A percentile compares a stretch with the other conserved stretches of the same genome.
phyloP scores from a whole-genome alignment of 2,797 vertebrate genomes.

The Chiloscyllium punctatum region DNA sequence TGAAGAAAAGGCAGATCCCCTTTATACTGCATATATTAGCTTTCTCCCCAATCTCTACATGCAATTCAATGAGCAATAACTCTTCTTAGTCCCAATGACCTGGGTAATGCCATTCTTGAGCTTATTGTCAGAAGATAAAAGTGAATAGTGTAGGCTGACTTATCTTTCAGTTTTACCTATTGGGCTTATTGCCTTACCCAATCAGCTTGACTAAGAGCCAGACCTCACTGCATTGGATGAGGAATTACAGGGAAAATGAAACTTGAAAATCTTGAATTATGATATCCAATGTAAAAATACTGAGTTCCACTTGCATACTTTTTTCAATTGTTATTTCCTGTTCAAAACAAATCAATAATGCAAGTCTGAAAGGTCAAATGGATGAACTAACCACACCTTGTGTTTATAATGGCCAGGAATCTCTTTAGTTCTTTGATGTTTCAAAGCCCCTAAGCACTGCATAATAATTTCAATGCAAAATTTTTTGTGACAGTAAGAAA shows the following conservation, averaged over 20 bases:
- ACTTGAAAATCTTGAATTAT: slow-evolving; percentile 5
- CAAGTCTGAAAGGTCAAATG: not conserved
- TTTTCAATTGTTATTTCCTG: not conserved
- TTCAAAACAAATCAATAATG: not conserved
- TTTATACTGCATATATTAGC: not conserved
- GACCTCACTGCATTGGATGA: not conserved
- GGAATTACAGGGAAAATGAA: not conserved
- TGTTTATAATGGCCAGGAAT: not conserved
- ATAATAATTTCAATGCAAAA: not conserved
- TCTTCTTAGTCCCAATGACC: not conserved
- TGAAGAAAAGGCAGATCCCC: not conserved
- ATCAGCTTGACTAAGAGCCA: not conserved
- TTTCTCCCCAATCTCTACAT: not conserved
- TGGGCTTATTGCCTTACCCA: slow-evolving; percentile 4
- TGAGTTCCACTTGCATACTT: not conserved
- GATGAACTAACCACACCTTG: not conserved
- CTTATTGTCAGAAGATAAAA: not conserved
- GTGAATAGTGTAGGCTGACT: not conserved
- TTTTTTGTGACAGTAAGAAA: slow-evolving; percentile 4
- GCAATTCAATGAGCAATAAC: not conserved
- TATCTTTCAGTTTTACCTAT: not conserved
- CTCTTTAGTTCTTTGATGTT: not conserved
- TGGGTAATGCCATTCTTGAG: slow-evolving; percentile 2
- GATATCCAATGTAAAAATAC: slow-evolving; percentile 28
- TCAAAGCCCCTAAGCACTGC: not conserved